A percentile compares a stretch with the other conserved stretches of the same genome.
These are phyloP conservation scores for Pseudotriccus pelzelni DNA, from an alignment of 2,797 vertebrate species.

Conservation along the genomic window DNA sequence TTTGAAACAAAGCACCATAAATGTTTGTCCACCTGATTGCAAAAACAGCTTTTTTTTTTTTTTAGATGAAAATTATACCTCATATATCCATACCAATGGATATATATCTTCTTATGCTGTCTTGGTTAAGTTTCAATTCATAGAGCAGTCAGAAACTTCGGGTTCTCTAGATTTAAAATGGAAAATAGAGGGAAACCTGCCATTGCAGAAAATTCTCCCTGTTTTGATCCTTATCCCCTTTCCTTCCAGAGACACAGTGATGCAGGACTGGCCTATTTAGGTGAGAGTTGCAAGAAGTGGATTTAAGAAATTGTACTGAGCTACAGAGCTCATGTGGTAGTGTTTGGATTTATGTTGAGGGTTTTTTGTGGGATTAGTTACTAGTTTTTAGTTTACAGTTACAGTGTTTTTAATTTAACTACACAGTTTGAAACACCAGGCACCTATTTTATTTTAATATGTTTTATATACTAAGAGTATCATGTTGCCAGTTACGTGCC, in stretches of 20 bases:
- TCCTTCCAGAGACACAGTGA: not conserved
- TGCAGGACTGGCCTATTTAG: not conserved
- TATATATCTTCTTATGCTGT: not conserved
- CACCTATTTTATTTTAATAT: not conserved
- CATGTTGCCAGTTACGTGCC: not conserved
- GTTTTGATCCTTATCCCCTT: not conserved
- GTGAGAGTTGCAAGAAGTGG: not conserved
- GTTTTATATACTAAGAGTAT: not conserved
- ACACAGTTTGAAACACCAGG: not conserved
- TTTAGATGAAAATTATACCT: not conserved
- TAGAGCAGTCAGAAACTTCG: not conserved
- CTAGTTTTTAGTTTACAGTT: not conserved
- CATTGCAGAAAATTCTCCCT: not conserved
- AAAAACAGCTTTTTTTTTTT: not conserved
- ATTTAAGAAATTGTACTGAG: not conserved
- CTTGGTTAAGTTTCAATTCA: not conserved
- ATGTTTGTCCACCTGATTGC: not conserved
- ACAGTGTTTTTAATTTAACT: not conserved
- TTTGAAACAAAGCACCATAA: not conserved
- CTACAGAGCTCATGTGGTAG: not conserved
- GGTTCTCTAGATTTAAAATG: not conserved
- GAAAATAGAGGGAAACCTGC: not conserved
- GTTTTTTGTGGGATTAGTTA: not conserved
- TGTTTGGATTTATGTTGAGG: not conserved
- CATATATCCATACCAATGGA: not conserved